phyloP scores from a whole-genome alignment of 2,113 vertebrate species.

The Rostratula benghalensis region DNA sequence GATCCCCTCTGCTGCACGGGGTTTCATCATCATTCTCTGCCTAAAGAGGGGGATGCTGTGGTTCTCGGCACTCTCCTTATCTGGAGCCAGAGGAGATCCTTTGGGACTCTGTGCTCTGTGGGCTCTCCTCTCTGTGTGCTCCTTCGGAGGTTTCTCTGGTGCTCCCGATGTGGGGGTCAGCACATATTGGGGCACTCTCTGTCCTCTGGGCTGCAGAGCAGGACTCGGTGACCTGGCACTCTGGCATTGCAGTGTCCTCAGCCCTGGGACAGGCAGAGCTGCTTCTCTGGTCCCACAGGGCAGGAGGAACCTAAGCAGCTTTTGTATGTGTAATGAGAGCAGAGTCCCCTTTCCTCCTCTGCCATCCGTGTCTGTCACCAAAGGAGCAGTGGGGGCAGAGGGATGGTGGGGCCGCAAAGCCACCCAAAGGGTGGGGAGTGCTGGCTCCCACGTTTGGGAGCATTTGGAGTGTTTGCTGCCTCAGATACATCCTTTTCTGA shows the following conservation, averaged over 20 bases:
- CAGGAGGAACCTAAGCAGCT: not conserved
- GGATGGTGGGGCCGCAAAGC: accelerated
- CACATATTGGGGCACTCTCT: accelerated
- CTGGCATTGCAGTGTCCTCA: not conserved
- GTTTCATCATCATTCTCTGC: not conserved
- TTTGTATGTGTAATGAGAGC: not conserved
- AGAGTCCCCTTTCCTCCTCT: not conserved
- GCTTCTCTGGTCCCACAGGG: not conserved
- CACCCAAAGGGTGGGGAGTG: not conserved
- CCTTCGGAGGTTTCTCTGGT: not conserved
- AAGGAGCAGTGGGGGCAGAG: accelerated
- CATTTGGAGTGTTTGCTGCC: not conserved
- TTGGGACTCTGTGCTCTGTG: not conserved
- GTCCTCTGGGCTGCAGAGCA: not conserved
- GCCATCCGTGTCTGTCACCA: not conserved
- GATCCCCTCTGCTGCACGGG: not conserved
- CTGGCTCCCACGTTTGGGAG: not conserved
- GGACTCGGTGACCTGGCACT: not conserved
- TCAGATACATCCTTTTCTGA: not conserved
- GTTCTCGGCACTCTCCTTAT: not conserved
- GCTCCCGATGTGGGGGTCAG: not conserved
- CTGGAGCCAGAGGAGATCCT: not conserved
- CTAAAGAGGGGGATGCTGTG: not conserved
- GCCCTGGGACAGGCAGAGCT: not conserved
- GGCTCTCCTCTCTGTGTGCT: not conserved